A percentile compares a stretch with the other conserved stretches of the same genome.
These are phyloP conservation scores for Macrotrachela quadricornifera DNA, from an alignment of 1,140 invertebrate species.

Conservation along the genomic window DNA sequence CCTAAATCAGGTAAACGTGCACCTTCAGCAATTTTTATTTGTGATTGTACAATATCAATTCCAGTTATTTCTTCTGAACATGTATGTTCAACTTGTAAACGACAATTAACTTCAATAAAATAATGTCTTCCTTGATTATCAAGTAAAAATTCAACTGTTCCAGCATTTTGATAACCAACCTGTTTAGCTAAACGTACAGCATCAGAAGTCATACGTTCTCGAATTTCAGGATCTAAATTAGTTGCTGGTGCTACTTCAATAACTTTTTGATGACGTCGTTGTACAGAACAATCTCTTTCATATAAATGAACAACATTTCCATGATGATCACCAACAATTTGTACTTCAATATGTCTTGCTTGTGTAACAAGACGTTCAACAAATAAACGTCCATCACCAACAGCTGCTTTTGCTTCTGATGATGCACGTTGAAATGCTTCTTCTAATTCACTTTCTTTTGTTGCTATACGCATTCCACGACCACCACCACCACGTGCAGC, in stretches of 20 bases:
- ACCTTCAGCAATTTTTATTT: constrained; percentile 84
- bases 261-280: constrained; percentile 81
- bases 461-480: constrained; percentile 86
- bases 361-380: constrained; percentile 95
- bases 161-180: constrained; percentile 82
- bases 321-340: constrained; percentile 64
- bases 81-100: constrained; percentile 94
- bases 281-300: constrained; percentile 94
- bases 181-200: constrained; percentile 68
- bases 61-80: constrained; percentile 98
- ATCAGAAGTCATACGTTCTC: constrained; percentile 65
- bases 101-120: constrained; percentile 98
- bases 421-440: constrained; percentile 73
- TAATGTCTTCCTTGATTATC: constrained; percentile 73
- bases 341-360: constrained; percentile 93
- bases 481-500: constrained; percentile 95
- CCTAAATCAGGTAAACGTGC: constrained; percentile 74
- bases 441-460: constrained; percentile 69
- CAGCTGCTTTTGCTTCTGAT: constrained; percentile 80
- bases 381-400: constrained; percentile 94
- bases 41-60: constrained; percentile 85
- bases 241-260: constrained; percentile 97
- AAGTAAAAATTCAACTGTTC: constrained; percentile 92
- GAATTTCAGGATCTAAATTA: constrained; percentile 44
- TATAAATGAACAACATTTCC: constrained; percentile 91